Conservation (phyloP, 2,888 invertebrate species). For the Sialis fuliginosa region DNA sequence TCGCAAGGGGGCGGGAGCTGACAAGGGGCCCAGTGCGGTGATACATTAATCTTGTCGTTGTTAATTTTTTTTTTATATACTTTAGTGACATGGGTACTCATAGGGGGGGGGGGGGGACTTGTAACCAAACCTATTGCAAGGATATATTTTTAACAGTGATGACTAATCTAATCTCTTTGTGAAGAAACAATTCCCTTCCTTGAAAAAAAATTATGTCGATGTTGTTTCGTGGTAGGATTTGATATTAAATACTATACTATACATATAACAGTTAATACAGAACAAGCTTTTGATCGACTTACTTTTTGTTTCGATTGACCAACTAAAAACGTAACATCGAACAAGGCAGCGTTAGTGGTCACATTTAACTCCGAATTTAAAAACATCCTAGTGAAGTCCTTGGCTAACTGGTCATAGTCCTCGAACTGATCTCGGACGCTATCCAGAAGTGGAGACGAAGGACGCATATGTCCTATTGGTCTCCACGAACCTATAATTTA, state of each 20-base stretch:
- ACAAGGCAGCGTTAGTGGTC: conserved; percentile 61
- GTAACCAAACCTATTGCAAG: too few relatives aligned
- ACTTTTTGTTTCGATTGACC: conserved; percentile 86
- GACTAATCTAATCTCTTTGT: too few relatives aligned
- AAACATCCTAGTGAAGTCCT: conserved; percentile 81
- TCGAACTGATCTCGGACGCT: conserved; percentile 88
- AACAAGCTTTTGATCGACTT: neutral
- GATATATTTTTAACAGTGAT: too few relatives aligned
- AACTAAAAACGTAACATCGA: conserved; percentile 80
- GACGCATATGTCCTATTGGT: conserved; percentile 87
- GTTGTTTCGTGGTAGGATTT: too few relatives aligned
- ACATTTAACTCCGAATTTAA: conserved; percentile 67
- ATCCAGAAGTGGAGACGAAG: conserved; percentile 80
- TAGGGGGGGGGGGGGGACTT: too few relatives aligned
- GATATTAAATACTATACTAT: too few relatives aligned
- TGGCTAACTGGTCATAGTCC: conserved; percentile 83
- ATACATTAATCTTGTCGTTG: too few relatives aligned
- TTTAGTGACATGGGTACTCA: too few relatives aligned
- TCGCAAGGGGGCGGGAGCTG: too few relatives aligned
- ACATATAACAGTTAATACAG: too few relatives aligned
- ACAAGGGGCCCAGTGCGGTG: too few relatives aligned
- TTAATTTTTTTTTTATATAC: too few relatives aligned
- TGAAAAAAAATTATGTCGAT: neutral
- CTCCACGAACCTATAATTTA: conserved; percentile 61
- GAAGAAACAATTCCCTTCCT: neutral